Evolutionary conservation across 1,140 invertebrate genomes (phyloP), one percentile per base, ranked within the genome.

Genomic region (Cyrtorhinus lividipennis): DNA sequence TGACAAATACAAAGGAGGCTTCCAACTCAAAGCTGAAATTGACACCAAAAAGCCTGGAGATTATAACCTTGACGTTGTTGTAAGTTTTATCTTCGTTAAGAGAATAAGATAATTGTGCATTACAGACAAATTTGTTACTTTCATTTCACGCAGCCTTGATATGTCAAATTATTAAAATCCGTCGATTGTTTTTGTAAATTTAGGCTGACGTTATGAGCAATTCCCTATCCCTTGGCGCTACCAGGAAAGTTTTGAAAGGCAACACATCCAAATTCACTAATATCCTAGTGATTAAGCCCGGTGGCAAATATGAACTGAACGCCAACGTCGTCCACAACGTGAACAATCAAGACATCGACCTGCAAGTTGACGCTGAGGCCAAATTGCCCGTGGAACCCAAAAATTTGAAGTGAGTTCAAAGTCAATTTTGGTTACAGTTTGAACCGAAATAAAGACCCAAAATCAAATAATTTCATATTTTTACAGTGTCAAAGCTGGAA

Each of bases 231-330:
- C 23, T 81, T 0, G 74, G 81, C 61, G 70, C 76, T 0, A 81
- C 80, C 58, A 75, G 81, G 15, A 75, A 79, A 15, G 73, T 80
- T 2, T 58, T 80, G 0, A 74, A 68, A 1, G 73, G 75, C 2
- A 76, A 79, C 5, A 81, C 84, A 68, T 81, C 78, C 24, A 83
- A 84, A 64, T 78, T 81, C 44, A 74, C 77, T 27, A 80, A 82
- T 65, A 77, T 77, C 12, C 56, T 86, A 1, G 76, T 79, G 26
- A 61, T 86, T 1, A 78, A 79, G 5, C 78, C 80, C n/a, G 77
- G 81, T 13, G 79, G 78, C 24, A 83, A 80, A 70, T 80, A 83
- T 64, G 77, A 82, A 66, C 71, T 83, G 0, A 79, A 80, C 8
- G 78, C 80, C n/a, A 74, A 75, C 0, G 72, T 84, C 0, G 71